Percentiles rank a stretch among this genome's conserved stretches.
Conservation (phyloP, 2,113 vertebrate species). For the Daubentonia madagascariensis region DNA sequence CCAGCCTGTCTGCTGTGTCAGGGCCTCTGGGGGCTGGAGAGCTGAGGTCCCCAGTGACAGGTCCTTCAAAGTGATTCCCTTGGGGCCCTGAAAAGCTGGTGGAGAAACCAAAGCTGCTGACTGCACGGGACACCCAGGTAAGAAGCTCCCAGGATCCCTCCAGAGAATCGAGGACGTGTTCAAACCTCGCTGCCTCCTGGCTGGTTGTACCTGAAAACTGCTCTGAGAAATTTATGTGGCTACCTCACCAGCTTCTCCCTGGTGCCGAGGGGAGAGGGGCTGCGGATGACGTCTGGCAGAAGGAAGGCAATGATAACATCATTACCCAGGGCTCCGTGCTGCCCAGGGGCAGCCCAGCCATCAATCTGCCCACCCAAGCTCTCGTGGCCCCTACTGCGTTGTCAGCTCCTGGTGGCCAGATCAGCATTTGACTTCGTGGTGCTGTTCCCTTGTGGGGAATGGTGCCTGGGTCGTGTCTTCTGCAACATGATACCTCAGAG, state of each 20-base stretch:
- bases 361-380: background rate
- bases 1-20: background rate
- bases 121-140: fast-evolving
- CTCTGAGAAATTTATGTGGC: background rate
- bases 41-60: background rate
- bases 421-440: fast-evolving
- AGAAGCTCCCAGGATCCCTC: background rate
- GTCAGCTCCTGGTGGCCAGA: background rate
- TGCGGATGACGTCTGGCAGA: background rate
- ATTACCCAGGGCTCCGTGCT: fast-evolving
- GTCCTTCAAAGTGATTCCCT: background rate
- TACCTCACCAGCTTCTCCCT: background rate
- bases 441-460: too few species aligned
- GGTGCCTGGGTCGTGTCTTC: background rate
- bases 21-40: background rate
- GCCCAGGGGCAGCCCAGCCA: background rate
- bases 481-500: background rate
- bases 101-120: background rate
- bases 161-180: fast-evolving
- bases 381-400: fast-evolving
- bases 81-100: fast-evolving
- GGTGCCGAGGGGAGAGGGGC: background rate
- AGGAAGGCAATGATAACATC: background rate
- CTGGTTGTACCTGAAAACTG: background rate
- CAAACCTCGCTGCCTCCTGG: background rate